Percentiles rank a stretch among this genome's conserved stretches.
These are phyloP conservation scores for Hydrotaea diabolus DNA, from an alignment of 2,888 invertebrate genomes.

Conservation along the genomic window DNA sequence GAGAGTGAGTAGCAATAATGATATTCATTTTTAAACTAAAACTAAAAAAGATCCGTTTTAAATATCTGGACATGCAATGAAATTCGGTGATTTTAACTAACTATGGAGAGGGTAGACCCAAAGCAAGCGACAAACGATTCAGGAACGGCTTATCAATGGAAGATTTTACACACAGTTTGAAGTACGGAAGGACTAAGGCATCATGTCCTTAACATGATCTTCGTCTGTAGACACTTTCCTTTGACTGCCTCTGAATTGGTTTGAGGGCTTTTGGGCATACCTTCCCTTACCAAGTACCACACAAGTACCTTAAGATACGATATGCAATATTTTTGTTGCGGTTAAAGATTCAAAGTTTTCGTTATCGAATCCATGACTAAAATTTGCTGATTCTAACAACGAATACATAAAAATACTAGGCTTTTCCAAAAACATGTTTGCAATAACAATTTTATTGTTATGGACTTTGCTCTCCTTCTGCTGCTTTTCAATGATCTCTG, in stretches of 20 bases:
- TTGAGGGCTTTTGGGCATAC: neutral
- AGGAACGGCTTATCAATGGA: too few relatives aligned
- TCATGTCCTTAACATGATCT: too few relatives aligned
- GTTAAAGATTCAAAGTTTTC: neutral
- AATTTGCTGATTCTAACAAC: neutral
- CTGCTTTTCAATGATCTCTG: too few relatives aligned
- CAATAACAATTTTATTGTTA: slow-evolving; percentile 38
- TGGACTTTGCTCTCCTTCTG: slow-evolving; percentile 29
- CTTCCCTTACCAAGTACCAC: neutral
- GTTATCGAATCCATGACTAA: neutral
- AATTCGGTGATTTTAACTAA: slow-evolving; percentile 17
- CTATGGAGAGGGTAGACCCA: slow-evolving; percentile 4
- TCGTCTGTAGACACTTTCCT: neutral
- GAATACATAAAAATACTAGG: neutral
- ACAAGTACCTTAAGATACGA: neutral
- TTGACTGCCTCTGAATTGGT: neutral
- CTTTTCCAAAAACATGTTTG: neutral
- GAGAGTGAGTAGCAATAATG: neutral
- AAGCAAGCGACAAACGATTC: neutral
- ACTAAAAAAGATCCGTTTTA: slow-evolving; percentile 8
- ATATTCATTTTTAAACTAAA: neutral
- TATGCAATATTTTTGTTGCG: neutral
- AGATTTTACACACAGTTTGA: too few relatives aligned
- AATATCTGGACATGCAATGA: slow-evolving; percentile 1
- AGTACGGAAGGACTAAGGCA: too few relatives aligned